A percentile compares a stretch with the other conserved stretches of the same genome.
These are phyloP conservation scores for Phataginus tetradactyla DNA, from an alignment of 2,797 vertebrate species.

Conservation along the genomic window DNA sequence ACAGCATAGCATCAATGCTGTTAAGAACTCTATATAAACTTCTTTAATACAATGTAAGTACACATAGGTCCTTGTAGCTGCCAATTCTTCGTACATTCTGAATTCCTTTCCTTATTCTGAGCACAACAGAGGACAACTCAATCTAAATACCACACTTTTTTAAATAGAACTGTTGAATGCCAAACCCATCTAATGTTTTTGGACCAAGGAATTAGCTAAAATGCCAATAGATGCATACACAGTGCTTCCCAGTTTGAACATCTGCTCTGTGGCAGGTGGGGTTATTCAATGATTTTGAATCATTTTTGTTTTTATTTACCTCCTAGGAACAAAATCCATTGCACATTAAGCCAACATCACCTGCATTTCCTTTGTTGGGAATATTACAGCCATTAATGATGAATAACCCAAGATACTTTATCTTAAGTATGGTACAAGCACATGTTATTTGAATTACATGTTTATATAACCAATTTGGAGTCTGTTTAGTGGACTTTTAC, in stretches of 20 bases:
- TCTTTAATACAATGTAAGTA: neutral
- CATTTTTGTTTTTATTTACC: conserved; percentile 41
- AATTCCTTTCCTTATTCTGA: conserved; percentile 42
- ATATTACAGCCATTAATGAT: conserved; percentile 52
- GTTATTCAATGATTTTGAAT: conserved; percentile 33
- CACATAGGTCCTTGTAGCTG: neutral
- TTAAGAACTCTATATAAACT: neutral
- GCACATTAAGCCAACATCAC: conserved; percentile 57
- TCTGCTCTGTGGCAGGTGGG: conserved; percentile 55
- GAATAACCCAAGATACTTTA: conserved; percentile 55
- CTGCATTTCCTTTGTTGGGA: conserved; percentile 62
- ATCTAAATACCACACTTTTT: neutral
- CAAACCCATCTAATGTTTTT: neutral
- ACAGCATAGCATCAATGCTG: neutral
- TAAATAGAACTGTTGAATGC: neutral
- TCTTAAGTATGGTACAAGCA: conserved; percentile 38
- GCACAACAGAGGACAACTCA: conserved; percentile 2
- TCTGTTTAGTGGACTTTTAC: conserved; percentile 42
- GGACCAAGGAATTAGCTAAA: neutral
- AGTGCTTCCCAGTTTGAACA: conserved; percentile 7
- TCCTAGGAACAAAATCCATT: conserved; percentile 38
- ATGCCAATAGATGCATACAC: neutral
- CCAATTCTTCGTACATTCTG: neutral
- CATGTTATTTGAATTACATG: conserved; percentile 44
- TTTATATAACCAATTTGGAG: conserved; percentile 55